Percentiles rank a stretch among this genome's conserved stretches.
These are phyloP conservation scores for Caenorhabditis tropicalis DNA, from an alignment of 1,140 invertebrate genomes.

Conservation along the genomic window DNA sequence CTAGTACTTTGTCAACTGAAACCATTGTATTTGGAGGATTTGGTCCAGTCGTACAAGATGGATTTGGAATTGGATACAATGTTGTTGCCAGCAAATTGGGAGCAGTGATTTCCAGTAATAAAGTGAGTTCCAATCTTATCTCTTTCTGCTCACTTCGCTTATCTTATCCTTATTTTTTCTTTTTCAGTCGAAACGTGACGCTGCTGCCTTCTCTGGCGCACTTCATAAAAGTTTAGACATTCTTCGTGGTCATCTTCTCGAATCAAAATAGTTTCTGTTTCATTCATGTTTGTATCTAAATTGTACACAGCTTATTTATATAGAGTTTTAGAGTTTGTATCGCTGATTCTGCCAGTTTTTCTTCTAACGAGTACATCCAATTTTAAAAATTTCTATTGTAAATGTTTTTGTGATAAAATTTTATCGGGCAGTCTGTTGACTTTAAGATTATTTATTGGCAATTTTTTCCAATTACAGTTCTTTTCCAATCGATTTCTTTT, in stretches of 20 bases:
- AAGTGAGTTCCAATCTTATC: conserved; percentile 43
- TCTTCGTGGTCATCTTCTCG: conserved; percentile 38
- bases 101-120: conserved; percentile 69
- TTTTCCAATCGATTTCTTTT: background rate
- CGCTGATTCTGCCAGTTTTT: conserved; percentile 12
- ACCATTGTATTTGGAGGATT: conserved; percentile 77
- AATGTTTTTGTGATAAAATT: conserved; percentile 28
- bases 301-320: background rate
- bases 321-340: background rate
- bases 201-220: conserved; percentile 47
- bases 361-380: background rate
- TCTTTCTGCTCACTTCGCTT: no score
- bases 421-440: conserved; percentile 8
- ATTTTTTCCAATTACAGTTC: background rate
- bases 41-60: conserved; percentile 87
- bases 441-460: conserved; percentile 6
- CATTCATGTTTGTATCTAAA: background rate
- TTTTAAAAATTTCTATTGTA: background rate
- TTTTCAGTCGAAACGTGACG: conserved; percentile 56
- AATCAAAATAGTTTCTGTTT: background rate
- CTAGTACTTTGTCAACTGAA: conserved; percentile 50
- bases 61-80: conserved; percentile 81
- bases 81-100: conserved; percentile 66
- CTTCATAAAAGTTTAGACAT: conserved; percentile 58
- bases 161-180: no score